Evolutionary conservation across 2,797 vertebrate species (phyloP).

Genomic region (Nyctibius grandis): DNA sequence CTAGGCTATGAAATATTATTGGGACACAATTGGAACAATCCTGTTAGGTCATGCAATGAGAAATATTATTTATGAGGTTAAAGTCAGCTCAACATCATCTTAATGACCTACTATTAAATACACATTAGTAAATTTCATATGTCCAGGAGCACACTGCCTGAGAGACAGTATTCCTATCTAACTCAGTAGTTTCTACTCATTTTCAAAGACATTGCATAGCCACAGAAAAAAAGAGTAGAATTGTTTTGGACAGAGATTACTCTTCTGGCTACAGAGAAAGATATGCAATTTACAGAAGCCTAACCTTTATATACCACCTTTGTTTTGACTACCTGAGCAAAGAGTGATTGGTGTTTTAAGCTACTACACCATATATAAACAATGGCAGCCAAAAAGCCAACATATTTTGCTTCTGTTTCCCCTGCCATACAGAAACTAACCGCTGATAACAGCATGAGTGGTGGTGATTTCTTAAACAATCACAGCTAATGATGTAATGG

Average conservation of each 20-base stretch:
- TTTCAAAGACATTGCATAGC: neutral
- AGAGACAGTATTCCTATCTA: neutral
- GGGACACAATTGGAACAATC: neutral
- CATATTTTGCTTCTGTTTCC: neutral
- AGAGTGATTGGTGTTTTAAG: neutral
- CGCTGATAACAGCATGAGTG: neutral
- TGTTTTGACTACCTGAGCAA: neutral
- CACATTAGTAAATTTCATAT: neutral
- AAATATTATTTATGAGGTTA: neutral
- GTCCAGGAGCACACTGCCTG: neutral
- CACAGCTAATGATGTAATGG: neutral
- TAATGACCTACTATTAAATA: neutral
- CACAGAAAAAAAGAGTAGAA: neutral
- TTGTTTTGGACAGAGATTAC: neutral
- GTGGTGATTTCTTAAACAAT: neutral
- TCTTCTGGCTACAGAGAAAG: neutral
- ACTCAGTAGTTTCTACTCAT: neutral
- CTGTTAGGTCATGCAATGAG: neutral
- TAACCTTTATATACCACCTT: neutral
- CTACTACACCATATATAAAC: neutral
- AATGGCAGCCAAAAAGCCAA: neutral
- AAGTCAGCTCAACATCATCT: neutral
- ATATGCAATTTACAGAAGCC: neutral
- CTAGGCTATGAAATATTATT: neutral
- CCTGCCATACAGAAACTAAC: neutral